Base-by-base conservation (phyloP, 1,140 invertebrate species). In the Lethrus apterus region DNA sequence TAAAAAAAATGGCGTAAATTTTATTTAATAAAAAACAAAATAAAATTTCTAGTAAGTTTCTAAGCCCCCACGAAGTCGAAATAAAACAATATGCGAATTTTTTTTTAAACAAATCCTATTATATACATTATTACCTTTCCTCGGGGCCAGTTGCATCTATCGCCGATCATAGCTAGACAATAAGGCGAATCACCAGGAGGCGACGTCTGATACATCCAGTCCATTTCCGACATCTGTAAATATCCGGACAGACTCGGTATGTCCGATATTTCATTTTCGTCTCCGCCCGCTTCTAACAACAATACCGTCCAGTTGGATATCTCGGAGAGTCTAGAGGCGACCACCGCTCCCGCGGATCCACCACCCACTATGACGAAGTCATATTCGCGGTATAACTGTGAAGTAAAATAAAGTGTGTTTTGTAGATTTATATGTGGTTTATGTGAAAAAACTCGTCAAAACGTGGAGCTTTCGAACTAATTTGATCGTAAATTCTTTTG, bases 141-240 rank as follows among this genome's bases (percentile, higher is more conserved):
- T 44, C 88, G 71, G 1, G 90, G 87, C 87, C 88, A 91, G 64
- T 88, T 87, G 58, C 88, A 91, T 18, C 85, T 72, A 61, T 88
- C 84, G 0, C 81, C 85, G 23, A 81, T 77, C 86, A 89, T 89
- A 1, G 83, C 86, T 36, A 86, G 73, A 57, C 86, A 89, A 63
- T 88, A 89, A 1, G 79, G 74, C 5, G 81, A 78, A 45, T 78
- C 74, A 2, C 71, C 73, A 43, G 85, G 88, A 0, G 89, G 88
- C 5, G 83, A 80, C 7, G 91, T 94, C 67, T 89, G 80, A 66
- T 90, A 95, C 66, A 90, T 82, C 93, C 93, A 97, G 70, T 96
- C 93, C 57, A 92, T 70, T 5, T 87, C 81, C 0, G 83, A 80
- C 3, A 88, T 72, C 57, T 89, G 86, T 4, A 76, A 77, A 51